phyloP scores from a whole-genome alignment of 2,888 invertebrate species.

The Diaperis boleti region DNA sequence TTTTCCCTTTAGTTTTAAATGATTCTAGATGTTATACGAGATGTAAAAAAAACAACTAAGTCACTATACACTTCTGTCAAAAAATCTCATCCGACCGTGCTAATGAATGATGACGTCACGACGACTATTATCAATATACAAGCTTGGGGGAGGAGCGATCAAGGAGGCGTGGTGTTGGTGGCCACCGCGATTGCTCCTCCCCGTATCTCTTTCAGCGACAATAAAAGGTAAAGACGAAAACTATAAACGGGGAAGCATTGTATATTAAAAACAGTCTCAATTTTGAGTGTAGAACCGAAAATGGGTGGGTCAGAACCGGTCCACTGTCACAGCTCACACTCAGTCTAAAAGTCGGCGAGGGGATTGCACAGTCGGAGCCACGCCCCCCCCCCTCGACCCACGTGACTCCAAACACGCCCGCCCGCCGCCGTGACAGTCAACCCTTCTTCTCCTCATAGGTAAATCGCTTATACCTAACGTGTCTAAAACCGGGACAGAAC shows the following conservation, averaged over 20 bases:
- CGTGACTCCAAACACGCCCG: neutral
- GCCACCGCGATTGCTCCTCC: neutral
- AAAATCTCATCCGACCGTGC: conserved; percentile 14
- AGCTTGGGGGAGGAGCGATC: neutral
- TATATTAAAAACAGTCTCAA: conserved; percentile 34
- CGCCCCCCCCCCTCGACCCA: neutral
- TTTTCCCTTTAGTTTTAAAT: conserved; percentile 5
- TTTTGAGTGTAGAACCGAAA: conserved; percentile 13
- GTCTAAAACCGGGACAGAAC: conserved; percentile 8
- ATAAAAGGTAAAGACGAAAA: conserved; percentile 4
- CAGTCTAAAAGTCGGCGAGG: conserved; percentile 24
- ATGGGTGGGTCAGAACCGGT: conserved; percentile 5
- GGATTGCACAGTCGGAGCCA: conserved; percentile 14
- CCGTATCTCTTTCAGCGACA: conserved; percentile 2
- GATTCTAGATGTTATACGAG: conserved; percentile 8
- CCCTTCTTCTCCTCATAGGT: conserved; percentile 8
- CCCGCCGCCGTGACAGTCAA: conserved; percentile 4
- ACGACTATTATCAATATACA: conserved; percentile 29
- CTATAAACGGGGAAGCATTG: conserved; percentile 18
- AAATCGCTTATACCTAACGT: conserved; percentile 14
- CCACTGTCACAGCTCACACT: conserved; percentile 9
- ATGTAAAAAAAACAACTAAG: conserved; percentile 8
- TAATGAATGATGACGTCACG: conserved; percentile 16
- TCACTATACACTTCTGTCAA: conserved; percentile 15
- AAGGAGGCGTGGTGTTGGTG: neutral